Evolutionary conservation across 2,797 vertebrate genomes (phyloP).

Genomic region (Amblyraja radiata): DNA sequence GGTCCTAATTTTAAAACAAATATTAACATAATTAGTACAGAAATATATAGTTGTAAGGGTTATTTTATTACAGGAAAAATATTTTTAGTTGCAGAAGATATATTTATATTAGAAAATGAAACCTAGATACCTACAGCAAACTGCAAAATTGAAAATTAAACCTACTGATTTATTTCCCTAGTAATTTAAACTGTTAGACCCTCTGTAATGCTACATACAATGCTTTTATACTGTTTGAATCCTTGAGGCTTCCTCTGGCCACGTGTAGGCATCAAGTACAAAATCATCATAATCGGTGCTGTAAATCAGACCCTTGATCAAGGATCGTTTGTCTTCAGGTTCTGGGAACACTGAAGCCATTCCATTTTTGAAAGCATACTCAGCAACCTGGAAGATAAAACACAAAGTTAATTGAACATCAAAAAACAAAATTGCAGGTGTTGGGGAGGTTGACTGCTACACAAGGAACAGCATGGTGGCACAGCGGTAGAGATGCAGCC

Average conservation of each 20-base stretch:
- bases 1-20: too few relatives aligned
- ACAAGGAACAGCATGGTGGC: too few relatives aligned
- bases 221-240: conserved; percentile 61
- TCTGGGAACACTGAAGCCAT: conserved; percentile 75
- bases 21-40: background rate
- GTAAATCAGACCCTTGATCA: conserved; percentile 71
- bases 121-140: background rate
- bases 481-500: too few relatives aligned
- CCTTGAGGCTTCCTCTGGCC: conserved; percentile 74
- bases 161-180: background rate
- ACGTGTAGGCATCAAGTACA: conserved; percentile 71
- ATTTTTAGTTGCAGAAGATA: background rate
- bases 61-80: background rate
- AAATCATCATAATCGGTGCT: conserved; percentile 78
- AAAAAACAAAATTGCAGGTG: too few relatives aligned
- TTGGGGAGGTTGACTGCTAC: too few relatives aligned
- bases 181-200: background rate
- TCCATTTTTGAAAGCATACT: conserved; percentile 75
- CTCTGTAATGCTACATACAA: conserved; percentile 34
- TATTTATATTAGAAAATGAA: background rate
- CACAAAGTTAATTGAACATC: background rate
- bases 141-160: background rate
- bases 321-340: conserved; percentile 75
- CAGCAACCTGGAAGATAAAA: conserved; percentile 65
- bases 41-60: background rate